A percentile compares a stretch with the other conserved stretches of the same genome.
phyloP scores from a whole-genome alignment of 2,797 vertebrate genomes.

The Coracias cyanogaster region DNA sequence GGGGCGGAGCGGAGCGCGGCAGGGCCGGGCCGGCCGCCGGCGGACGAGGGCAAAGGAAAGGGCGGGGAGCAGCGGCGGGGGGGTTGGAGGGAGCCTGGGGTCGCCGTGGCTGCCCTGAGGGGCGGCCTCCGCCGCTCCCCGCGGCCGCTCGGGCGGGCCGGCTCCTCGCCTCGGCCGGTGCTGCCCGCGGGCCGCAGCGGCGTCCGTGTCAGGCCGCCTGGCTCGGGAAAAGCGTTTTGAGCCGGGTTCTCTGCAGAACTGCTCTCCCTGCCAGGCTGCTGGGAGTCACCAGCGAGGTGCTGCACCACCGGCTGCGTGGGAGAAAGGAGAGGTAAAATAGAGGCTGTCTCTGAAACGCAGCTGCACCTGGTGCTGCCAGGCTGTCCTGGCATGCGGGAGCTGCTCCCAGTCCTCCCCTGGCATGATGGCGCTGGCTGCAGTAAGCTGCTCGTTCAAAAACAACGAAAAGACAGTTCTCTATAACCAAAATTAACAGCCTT shows the following conservation, averaged over 20 bases:
- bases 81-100: too few species aligned
- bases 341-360: not conserved
- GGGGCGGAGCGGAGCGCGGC: not conserved
- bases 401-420: not conserved
- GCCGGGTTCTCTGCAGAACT: too few species aligned
- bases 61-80: not conserved
- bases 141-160: not conserved
- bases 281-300: not conserved
- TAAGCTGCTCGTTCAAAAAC: not conserved
- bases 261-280: not conserved
- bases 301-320: rapidly evolving
- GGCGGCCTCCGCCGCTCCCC: not conserved
- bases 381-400: not conserved
- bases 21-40: not conserved
- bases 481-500: not conserved
- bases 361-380: not conserved
- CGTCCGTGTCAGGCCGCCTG: not conserved
- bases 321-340: not conserved
- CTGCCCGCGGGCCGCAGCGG: not conserved
- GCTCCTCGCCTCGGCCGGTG: not conserved
- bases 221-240: not conserved
- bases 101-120: not conserved
- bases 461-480: not conserved
- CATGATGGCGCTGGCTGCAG: not conserved
- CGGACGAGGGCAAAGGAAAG: too few species aligned